Evolutionary conservation across 92 coral and sea anemone genomes (phyloP).

Genomic region (Ricordea florida): DNA sequence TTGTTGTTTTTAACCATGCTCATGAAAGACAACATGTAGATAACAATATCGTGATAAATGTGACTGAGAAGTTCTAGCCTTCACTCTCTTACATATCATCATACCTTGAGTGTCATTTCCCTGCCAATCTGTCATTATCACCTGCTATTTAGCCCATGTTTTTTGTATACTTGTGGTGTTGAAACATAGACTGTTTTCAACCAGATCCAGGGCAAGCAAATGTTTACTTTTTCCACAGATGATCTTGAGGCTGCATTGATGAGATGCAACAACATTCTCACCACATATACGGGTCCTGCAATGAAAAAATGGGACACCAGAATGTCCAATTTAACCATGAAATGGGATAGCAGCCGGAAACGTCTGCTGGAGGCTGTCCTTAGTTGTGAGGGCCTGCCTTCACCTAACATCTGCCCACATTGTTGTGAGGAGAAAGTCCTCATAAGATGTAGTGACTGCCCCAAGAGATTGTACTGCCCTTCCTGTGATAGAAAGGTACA

Average conservation of each 20-base stretch:
- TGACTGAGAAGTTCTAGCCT: too few species aligned
- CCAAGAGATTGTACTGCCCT: neutral
- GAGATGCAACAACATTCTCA: neutral
- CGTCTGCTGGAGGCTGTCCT: constrained; percentile 1
- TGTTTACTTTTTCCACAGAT: constrained; percentile 5
- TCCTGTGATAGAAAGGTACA: constrained; percentile 9
- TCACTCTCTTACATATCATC: too few species aligned
- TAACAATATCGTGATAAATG: too few species aligned
- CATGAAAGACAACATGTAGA: too few species aligned
- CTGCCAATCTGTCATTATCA: too few species aligned
- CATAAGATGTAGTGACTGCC: neutral
- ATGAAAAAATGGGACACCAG: constrained; percentile 7
- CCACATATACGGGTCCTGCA: neutral
- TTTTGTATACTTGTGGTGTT: too few species aligned
- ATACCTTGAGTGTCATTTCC: too few species aligned
- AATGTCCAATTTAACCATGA: neutral
- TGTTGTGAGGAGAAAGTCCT: neutral
- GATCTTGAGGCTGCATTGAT: constrained; percentile 8
- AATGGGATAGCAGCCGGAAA: neutral
- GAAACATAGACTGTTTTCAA: too few species aligned
- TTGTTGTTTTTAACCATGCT: too few species aligned
- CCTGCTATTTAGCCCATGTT: too few species aligned
- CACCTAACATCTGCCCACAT: neutral
- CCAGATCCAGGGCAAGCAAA: too few species aligned
- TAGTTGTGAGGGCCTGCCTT: constrained; percentile 9